Evolutionary conservation across 1,140 invertebrate species (phyloP), one percentile per base, ranked within the genome.

Genomic region (Drosophila kepulauana): DNA sequence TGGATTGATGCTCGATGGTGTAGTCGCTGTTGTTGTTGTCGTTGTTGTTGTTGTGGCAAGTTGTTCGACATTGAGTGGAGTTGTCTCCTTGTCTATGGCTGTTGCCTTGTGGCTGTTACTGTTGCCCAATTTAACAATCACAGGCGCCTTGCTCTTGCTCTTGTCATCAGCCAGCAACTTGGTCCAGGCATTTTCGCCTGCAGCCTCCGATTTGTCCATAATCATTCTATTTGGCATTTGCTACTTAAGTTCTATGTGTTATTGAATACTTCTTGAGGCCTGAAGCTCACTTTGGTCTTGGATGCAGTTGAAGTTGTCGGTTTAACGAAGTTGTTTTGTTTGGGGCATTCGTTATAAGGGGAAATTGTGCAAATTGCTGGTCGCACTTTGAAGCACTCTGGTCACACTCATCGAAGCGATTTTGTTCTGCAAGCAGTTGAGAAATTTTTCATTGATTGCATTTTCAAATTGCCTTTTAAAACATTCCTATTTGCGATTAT

Each of bases 151-250:
- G 30, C 52, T 66, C 20, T 25, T 25, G 20, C 20, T 25, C 59
- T 72, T 76, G 8, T 92, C 91, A 59, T 92, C 84, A 15, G 79
- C 76, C 48, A 92, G 70, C 33, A 92, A 63, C 58, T 92, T 92
- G 0, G 91, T 91, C 91, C 91, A 92, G 16, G 91, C 82, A 56
- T 82, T 79, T 45, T 91, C 91, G 35, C 79, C 79, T 25, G 72
- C 49, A 25, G 79, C 63, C 8, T 92, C 89, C 66, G 81, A 65
- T 51, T 90, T 92, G 46, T 92, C 91, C 56, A 91, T 85, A 65
- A 92, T 92, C 91, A 92, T 92, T 79, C 56, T 76, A 54, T 87
- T 87, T 87, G 84, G 84, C 74, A 78, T 88, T 88, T 63, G 69
- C 84, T 87, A 87, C 73, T 86, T 79, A 86, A 16, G 13, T 45